Percentiles rank a stretch among this genome's conserved stretches.
phyloP scores from a whole-genome alignment of 2,888 invertebrate genomes.

The Drosophila cognata region DNA sequence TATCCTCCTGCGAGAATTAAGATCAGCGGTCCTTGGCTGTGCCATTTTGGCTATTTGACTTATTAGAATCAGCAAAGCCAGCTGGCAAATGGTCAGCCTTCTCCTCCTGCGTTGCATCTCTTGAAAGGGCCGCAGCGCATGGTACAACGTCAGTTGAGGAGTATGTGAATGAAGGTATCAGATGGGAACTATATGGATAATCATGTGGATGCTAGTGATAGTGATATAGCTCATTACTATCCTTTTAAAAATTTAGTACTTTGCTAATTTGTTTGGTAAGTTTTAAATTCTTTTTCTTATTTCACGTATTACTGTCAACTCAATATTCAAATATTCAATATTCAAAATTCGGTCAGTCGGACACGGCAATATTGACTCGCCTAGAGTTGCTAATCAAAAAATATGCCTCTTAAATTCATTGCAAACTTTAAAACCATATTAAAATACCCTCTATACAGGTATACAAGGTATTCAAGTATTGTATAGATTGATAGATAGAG shows the following conservation, averaged over 20 bases:
- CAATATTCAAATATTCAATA: background rate
- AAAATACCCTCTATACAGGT: background rate
- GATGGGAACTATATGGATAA: background rate
- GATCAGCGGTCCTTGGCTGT: background rate
- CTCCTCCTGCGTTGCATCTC: background rate
- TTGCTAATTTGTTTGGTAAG: background rate
- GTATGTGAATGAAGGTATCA: background rate
- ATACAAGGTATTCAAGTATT: background rate
- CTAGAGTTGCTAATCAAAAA: background rate
- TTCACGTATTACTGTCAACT: background rate
- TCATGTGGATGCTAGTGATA: background rate
- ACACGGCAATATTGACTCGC: background rate
- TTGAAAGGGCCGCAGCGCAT: background rate
- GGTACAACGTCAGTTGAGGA: background rate
- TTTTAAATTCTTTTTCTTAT: background rate
- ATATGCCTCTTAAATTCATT: background rate
- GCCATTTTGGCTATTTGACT: constrained; percentile 1
- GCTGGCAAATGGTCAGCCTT: background rate
- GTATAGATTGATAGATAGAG: background rate
- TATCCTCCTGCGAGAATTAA: background rate
- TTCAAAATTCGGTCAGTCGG: background rate
- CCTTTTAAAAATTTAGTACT: background rate
- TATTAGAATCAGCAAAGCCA: background rate
- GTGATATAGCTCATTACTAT: background rate
- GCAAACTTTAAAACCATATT: background rate